These are phyloP conservation scores for Clusia tigrina DNA, from an alignment of 2,888 invertebrate genomes.

Conservation along the genomic window DNA sequence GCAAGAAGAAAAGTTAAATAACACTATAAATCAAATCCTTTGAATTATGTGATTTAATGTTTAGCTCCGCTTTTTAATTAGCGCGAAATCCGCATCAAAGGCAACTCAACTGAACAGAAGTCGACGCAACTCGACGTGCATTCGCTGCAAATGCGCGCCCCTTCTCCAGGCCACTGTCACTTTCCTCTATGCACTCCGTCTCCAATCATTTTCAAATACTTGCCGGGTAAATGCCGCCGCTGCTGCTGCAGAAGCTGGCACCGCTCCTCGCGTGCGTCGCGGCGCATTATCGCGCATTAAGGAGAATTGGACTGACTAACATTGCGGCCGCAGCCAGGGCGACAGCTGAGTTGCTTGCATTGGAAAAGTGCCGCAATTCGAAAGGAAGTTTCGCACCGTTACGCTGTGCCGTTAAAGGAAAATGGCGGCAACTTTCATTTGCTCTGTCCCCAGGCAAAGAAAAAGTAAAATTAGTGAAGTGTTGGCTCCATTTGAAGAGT, in stretches of 20 bases:
- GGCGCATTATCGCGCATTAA: not conserved
- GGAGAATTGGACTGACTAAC: no score
- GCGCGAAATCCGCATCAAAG: conserved; percentile 33
- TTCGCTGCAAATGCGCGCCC: not conserved
- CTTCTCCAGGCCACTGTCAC: not conserved
- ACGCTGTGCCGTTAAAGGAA: not conserved
- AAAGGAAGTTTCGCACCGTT: not conserved
- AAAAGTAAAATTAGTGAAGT: not conserved
- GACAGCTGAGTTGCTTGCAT: not conserved
- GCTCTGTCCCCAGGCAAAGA: not conserved
- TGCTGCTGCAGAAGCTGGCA: conserved; percentile 5
- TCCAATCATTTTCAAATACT: not conserved
- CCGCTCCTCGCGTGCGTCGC: not conserved
- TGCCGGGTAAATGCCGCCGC: not conserved
- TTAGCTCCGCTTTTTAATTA: no score
- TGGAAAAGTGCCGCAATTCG: not conserved
- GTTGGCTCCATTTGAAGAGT: no score
- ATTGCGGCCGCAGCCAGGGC: not conserved
- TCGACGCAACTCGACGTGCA: not conserved
- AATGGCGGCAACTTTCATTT: not conserved
- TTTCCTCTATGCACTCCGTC: not conserved
- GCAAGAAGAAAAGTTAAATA: no score
- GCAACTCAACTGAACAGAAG: conserved; percentile 3
- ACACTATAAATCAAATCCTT: no score
- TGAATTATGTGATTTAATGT: no score